Evolutionary conservation across 2,888 invertebrate genomes (phyloP), one percentile per base, ranked within the genome.

Genomic region (Poecilus cupreus): DNA sequence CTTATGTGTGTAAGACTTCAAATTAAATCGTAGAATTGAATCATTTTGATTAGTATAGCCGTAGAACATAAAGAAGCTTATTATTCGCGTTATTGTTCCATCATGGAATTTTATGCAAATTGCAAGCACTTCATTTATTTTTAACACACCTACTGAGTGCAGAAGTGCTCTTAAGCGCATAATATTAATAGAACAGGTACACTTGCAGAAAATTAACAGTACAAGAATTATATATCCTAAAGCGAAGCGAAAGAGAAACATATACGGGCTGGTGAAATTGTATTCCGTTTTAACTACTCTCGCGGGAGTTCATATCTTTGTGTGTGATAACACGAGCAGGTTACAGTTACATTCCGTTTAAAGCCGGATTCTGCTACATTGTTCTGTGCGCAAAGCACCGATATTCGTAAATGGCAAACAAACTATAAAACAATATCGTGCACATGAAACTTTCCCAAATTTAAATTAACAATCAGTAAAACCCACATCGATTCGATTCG

Each of bases 161-260:
- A 57, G 32, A 51, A 57, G 76, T 76, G 20, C 54, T 32, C 57
- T 76, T 76, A 76, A 76, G 54, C 32, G 54, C 20, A 57, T 54
- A 51, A 18, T 57, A 76, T 76, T 76, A 76, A 54, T 51, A 76
- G 18, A 32, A 51, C 18, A 18, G 24, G 37, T 76, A 18, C 54
- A 54, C 54, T 54, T 22, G 39, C 39, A 20, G 16, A 37, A 76
- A 76, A 76, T 54, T 51, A 76, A 57, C 54, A 54, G 37, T 54
- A 32, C 76, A 76, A 76, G 76, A 76, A 76, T 76, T 76, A 76
- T 75, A 75, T 46, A 72, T n/a, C 46, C 72, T 8, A n/a, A 20
- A 72, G 46, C 72, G 72, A n/a, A 39, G 60, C 18, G 37, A 72
- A 72, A 46, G 46, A 22, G 24, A 22, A 72, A 46, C 24, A 20